phyloP scores from a whole-genome alignment of 2,113 vertebrate genomes.

The Hippocampus comes region DNA sequence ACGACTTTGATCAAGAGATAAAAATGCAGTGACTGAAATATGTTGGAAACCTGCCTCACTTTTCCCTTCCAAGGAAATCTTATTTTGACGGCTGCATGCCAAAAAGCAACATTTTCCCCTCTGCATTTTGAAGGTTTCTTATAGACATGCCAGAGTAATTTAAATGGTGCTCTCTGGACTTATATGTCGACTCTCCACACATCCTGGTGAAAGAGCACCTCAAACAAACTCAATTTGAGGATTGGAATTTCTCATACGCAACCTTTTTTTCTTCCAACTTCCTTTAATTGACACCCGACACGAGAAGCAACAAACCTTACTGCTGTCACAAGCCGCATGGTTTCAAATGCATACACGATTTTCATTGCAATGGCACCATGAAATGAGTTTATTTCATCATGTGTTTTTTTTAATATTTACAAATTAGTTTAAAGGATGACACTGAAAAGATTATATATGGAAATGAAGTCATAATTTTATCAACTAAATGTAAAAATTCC shows the following conservation, averaged over 20 bases:
- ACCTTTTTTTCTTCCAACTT: not conserved
- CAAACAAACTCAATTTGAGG: not conserved
- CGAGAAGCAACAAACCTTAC: not conserved
- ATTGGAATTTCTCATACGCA: not conserved
- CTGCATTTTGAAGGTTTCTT: not conserved
- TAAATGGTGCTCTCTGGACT: not conserved
- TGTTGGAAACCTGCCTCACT: not conserved
- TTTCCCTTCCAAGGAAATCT: conserved; percentile 3
- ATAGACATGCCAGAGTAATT: not conserved
- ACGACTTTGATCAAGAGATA: conserved; percentile 6
- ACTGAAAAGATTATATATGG: not conserved
- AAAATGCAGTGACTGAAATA: not conserved
- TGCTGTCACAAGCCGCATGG: not conserved
- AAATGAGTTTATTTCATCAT: not conserved
- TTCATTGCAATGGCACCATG: not conserved
- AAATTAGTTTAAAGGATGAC: not conserved
- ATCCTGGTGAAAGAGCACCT: not conserved
- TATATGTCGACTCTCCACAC: not conserved
- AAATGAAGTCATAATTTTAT: too few species aligned
- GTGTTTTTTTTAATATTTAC: not conserved
- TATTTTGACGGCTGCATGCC: not conserved
- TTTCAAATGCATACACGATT: not conserved
- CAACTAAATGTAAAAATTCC: too few species aligned
- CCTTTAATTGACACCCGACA: not conserved
- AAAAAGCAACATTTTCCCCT: not conserved